Base-by-base conservation (phyloP, 2,797 vertebrate species). In the Numenius phaeopus region DNA sequence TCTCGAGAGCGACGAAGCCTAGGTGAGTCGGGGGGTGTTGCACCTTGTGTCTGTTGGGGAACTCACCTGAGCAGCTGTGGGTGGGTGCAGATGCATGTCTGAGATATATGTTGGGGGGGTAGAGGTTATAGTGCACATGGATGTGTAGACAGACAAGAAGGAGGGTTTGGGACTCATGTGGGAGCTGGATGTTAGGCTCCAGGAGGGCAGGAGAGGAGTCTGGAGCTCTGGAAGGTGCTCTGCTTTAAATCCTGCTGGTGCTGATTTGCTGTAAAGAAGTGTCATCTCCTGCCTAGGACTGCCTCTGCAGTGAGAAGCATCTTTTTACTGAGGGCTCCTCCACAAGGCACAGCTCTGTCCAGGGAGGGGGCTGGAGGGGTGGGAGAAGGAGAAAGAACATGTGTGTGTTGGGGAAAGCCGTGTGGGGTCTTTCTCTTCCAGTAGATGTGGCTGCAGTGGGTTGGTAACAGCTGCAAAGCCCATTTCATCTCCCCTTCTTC, bases 1-100 rank as follows among this genome's bases (percentile, higher is more conserved):
- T 88, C 97, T 89, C 98, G 98, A 75, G 97, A 97, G 80, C 98
- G 98, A 90, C 97, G 98, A 93, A 98, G 98, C 87, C 84, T 98
- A 23, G 98, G 98, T 98, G 94, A 98, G 98, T 69, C 1, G 2
- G 24, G 40, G 49, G 17, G 9, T 65, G 34, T 66, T 61, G 65
- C 62, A 67, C 47, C 26, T 67, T 55, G 29, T 27, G 57, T 7
- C 61, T 66, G 29, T n/a, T 46, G 58, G 52, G 40, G 14, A 26
- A 9, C 47, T 50, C 40, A 39, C 23, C 30, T 73, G 49, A 49
- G 40, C 27, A 64, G 85, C 57, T 30, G 1, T 10, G 30, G 23
- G 15, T 55, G 67, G 39, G 57, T 72, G 70, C 44, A 40, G 71
- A 9, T 34, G 50, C 0, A 0, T 12, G 13, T 70, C 71, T 80